A percentile compares a stretch with the other conserved stretches of the same genome.
phyloP scores from a whole-genome alignment of 2,888 invertebrate species.

The Orgyia antiqua region DNA sequence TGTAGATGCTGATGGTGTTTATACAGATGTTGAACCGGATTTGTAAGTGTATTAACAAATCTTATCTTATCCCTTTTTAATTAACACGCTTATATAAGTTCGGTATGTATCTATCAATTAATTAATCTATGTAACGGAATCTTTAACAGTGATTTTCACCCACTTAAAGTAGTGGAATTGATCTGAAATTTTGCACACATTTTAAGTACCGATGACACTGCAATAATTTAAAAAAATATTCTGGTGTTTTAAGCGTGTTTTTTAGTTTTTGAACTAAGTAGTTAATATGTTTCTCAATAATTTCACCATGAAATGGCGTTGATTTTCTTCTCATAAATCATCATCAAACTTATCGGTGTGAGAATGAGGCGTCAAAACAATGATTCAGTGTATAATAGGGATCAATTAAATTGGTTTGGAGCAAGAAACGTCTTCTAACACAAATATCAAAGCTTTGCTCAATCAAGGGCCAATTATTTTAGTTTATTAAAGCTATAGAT shows the following conservation, averaged over 20 bases:
- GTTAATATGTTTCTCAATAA: background rate
- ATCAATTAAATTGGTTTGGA: conserved; percentile 9
- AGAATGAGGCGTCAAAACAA: conserved; percentile 6
- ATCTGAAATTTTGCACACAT: too few species aligned
- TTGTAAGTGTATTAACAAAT: conserved; percentile 50
- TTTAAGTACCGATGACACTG: too few species aligned
- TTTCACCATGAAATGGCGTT: background rate
- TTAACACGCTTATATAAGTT: too few species aligned
- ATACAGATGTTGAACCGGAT: conserved; percentile 70
- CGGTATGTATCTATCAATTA: too few species aligned
- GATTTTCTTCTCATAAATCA: background rate
- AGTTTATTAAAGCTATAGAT: too few species aligned
- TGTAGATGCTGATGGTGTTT: conserved; percentile 67
- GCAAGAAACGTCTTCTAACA: conserved; percentile 9
- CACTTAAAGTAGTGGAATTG: background rate
- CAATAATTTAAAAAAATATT: too few species aligned
- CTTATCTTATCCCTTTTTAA: too few species aligned
- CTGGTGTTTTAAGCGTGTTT: too few species aligned
- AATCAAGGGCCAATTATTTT: too few species aligned
- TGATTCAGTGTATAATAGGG: conserved; percentile 5
- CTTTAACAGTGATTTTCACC: background rate
- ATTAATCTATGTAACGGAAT: too few species aligned
- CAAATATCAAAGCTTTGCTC: conserved; percentile 15
- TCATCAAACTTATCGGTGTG: background rate
- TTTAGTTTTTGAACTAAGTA: too few species aligned